phyloP scores from a whole-genome alignment of 2,113 vertebrate species.

The Acrocephalus arundinaceus region DNA sequence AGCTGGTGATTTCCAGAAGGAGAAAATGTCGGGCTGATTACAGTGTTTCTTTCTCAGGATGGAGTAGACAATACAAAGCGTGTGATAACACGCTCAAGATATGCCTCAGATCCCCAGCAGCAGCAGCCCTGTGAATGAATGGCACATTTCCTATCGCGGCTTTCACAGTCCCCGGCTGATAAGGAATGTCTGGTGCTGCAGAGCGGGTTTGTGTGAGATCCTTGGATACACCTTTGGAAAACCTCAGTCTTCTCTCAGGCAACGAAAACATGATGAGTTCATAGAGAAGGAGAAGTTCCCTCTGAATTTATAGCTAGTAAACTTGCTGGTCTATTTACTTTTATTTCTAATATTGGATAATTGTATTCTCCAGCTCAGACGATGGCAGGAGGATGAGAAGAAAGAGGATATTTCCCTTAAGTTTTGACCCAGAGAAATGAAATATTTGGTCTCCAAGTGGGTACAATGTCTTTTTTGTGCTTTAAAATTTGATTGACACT shows the following conservation, averaged over 20 bases:
- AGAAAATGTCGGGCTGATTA: slow-evolving; percentile 47
- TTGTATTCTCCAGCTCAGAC: background rate
- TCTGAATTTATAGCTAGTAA: background rate
- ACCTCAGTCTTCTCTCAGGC: background rate
- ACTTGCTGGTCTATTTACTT: background rate
- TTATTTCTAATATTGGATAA: background rate
- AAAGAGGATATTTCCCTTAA: background rate
- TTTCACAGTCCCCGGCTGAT: background rate
- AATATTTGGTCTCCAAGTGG: background rate
- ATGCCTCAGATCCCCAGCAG: slow-evolving; percentile 11
- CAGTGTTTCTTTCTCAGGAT: slow-evolving; percentile 58
- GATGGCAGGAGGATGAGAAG: background rate
- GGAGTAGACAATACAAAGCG: slow-evolving; percentile 14
- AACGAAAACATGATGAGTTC: background rate
- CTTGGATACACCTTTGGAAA: slow-evolving; percentile 6
- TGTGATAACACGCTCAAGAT: slow-evolving; percentile 9
- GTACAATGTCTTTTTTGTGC: slow-evolving; percentile 19
- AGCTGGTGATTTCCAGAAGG: slow-evolving; percentile 31
- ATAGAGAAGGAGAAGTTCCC: background rate
- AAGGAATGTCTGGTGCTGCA: background rate
- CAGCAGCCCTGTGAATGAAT: slow-evolving; percentile 18
- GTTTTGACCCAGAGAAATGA: background rate
- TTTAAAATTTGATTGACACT: slow-evolving; percentile 45
- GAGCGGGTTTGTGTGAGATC: background rate
- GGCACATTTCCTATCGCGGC: slow-evolving; percentile 39